Evolutionary conservation across 2,888 invertebrate genomes (phyloP).

Genomic region (Nasonovia ribisnigri): DNA sequence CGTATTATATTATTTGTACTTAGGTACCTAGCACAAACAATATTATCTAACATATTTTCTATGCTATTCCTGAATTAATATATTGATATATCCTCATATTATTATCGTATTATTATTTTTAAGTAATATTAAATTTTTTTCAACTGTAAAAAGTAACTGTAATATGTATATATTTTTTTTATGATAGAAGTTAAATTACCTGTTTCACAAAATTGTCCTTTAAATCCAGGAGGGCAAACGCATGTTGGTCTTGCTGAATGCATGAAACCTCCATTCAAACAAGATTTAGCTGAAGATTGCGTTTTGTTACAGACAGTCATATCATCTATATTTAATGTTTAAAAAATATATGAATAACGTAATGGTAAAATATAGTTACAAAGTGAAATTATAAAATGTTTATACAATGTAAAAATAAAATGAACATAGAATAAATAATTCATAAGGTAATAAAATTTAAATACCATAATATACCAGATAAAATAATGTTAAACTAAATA

Average conservation of each 20-base stretch:
- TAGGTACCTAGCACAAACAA: too few species aligned
- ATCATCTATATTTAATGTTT: not conserved
- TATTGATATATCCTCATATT: too few species aligned
- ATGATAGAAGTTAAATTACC: not conserved
- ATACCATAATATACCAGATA: too few species aligned
- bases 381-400: not conserved
- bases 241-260: not conserved
- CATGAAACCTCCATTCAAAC: conserved; percentile 30
- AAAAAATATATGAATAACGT: not conserved
- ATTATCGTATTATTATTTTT: too few species aligned
- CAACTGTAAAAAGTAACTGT: not conserved
- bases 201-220: conserved; percentile 25
- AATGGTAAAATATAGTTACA: not conserved
- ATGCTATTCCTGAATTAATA: too few species aligned
- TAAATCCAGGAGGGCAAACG: conserved; percentile 38
- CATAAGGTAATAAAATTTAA: not conserved
- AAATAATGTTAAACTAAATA: too few species aligned
- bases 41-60: too few species aligned
- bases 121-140: too few species aligned
- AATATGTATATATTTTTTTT: not conserved
- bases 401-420: not conserved
- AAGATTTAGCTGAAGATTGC: not conserved
- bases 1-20: too few species aligned
- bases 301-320: not conserved
- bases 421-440: not conserved